Conservation (phyloP, 2,888 invertebrate species). For the Oscheius myriophilus region DNA sequence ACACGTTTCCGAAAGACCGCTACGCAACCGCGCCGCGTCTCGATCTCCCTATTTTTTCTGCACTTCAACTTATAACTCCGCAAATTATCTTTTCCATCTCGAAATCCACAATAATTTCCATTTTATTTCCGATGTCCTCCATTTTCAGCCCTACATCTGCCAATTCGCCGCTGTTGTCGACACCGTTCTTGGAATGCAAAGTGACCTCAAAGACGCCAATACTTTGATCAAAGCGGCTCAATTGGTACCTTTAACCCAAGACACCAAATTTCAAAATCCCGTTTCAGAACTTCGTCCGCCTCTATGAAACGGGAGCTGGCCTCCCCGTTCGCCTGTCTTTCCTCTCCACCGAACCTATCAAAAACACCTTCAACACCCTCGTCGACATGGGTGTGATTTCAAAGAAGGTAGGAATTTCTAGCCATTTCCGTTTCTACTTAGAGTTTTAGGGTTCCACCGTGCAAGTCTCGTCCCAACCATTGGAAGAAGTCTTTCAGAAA, state of each 20-base stretch:
- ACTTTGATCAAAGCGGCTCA: slow-evolving; percentile 7
- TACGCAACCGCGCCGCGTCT: too few relatives aligned
- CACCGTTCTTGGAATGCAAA: slow-evolving; percentile 5
- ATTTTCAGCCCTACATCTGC: slow-evolving; percentile 18
- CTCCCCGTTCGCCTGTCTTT: slow-evolving; percentile 43
- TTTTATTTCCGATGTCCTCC: not conserved
- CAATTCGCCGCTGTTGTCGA: slow-evolving; percentile 21
- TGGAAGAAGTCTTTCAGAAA: too few relatives aligned
- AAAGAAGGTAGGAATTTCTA: slow-evolving; percentile 17
- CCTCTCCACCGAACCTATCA: slow-evolving; percentile 55
- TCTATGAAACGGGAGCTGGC: slow-evolving; percentile 28
- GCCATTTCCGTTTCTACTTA: too few relatives aligned
- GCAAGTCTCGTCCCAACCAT: too few relatives aligned
- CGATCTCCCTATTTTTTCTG: too few relatives aligned
- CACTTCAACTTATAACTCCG: too few relatives aligned
- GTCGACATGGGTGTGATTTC: slow-evolving; percentile 25
- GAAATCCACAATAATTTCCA: too few relatives aligned
- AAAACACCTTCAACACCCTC: slow-evolving; percentile 50
- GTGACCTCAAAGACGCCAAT: slow-evolving; percentile 7
- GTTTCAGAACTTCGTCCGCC: slow-evolving; percentile 39
- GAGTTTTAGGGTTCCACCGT: too few relatives aligned
- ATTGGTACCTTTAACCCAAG: not conserved
- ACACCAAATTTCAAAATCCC: too few relatives aligned
- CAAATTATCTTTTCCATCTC: too few relatives aligned
- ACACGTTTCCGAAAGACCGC: too few relatives aligned